Conservation (phyloP, 2,797 vertebrate genomes). For the Muscicapa striata region DNA sequence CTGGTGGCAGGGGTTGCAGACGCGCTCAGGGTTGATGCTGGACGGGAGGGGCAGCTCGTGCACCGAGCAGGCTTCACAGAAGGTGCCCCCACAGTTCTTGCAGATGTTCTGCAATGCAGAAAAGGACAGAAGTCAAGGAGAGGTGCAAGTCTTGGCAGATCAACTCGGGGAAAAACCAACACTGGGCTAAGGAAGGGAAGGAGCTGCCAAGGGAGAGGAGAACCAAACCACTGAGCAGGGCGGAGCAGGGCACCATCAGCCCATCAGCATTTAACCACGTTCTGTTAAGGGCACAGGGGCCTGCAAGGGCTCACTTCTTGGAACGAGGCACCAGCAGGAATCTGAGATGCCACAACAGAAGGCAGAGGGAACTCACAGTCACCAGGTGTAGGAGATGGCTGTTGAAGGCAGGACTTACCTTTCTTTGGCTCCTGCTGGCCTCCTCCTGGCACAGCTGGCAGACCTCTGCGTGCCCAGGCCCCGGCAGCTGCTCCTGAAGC, state of each 20-base stretch:
- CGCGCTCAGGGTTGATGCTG: conserved; percentile 87
- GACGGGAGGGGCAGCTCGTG: conserved; percentile 90
- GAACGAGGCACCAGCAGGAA: not conserved
- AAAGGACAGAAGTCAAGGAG: not conserved
- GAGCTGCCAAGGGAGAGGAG: not conserved
- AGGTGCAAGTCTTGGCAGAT: not conserved
- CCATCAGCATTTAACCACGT: fast-evolving
- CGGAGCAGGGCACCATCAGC: not conserved
- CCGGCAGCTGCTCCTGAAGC: conserved; percentile 76
- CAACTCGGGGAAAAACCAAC: not conserved
- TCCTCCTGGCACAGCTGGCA: conserved; percentile 86
- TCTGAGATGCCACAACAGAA: fast-evolving
- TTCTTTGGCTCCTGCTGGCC: conserved; percentile 74
- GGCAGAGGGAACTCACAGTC: fast-evolving
- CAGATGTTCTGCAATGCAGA: conserved; percentile 80
- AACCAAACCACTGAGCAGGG: not conserved
- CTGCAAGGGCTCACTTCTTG: not conserved
- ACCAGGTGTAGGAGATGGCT: fast-evolving
- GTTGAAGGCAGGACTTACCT: conserved; percentile 71
- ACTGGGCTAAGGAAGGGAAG: not conserved
- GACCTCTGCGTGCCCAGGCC: conserved; percentile 61
- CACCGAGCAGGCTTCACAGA: conserved; percentile 85
- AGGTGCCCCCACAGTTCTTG: conserved; percentile 86
- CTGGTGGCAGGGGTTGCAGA: conserved; percentile 85
- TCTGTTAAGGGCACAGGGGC: not conserved